phyloP scores from a whole-genome alignment of 2,113 vertebrate genomes.

The Leucosticte australis region DNA sequence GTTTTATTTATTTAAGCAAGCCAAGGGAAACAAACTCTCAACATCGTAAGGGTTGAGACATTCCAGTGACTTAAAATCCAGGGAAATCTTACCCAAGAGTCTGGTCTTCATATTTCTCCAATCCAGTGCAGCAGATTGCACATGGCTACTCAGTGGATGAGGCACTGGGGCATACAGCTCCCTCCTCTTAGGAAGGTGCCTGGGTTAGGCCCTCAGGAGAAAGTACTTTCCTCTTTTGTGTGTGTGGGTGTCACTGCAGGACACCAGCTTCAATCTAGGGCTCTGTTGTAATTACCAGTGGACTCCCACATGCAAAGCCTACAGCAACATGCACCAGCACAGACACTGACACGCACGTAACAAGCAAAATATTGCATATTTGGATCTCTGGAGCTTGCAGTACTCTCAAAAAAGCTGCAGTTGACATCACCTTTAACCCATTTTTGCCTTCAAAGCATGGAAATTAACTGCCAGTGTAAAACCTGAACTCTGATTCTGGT shows the following conservation, averaged over 20 bases:
- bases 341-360: not conserved
- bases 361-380: fast-evolving
- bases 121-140: not conserved
- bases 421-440: fast-evolving
- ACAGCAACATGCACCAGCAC: not conserved
- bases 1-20: not conserved
- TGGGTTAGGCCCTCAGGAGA: not conserved
- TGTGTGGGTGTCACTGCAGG: not conserved
- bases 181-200: not conserved
- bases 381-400: not conserved
- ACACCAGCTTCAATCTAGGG: fast-evolving
- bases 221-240: not conserved
- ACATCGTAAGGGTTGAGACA: fast-evolving
- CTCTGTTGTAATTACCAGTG: fast-evolving
- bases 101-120: not conserved
- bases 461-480: not conserved
- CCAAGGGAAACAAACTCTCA: not conserved
- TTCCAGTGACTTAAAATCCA: not conserved
- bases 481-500: not conserved
- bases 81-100: not conserved
- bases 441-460: not conserved
- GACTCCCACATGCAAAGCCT: fast-evolving
- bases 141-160: not conserved
- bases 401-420: not conserved
- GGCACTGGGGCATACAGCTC: not conserved